Evolutionary conservation across 2,888 invertebrate species (phyloP).

Genomic region (Lasioglossum vierecki): DNA sequence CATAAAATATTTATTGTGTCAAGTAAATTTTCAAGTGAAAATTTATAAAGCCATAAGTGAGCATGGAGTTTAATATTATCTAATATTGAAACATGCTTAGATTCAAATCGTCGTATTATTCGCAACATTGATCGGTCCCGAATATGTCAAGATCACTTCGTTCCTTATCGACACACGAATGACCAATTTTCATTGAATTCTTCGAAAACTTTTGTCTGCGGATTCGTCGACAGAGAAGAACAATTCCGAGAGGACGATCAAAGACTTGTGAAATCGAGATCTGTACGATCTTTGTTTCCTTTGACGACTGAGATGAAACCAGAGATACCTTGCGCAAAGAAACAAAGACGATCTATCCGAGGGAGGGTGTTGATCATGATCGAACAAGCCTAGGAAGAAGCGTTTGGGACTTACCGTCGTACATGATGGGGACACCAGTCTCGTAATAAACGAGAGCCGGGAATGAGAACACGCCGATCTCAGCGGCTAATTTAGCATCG

Average conservation of each 20-base stretch:
- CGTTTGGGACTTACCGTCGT: slow-evolving; percentile 91
- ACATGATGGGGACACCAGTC: slow-evolving; percentile 97
- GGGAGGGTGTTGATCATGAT: slow-evolving; percentile 35
- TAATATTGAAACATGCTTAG: not conserved
- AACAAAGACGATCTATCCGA: slow-evolving; percentile 37
- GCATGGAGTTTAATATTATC: not conserved
- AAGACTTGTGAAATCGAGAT: slow-evolving; percentile 28
- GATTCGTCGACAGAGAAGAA: slow-evolving; percentile 36
- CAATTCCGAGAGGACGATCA: slow-evolving; percentile 21
- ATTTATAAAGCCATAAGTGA: too few species aligned
- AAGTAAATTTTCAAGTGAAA: too few species aligned
- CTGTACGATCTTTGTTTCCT: slow-evolving; percentile 38
- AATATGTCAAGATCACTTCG: not conserved
- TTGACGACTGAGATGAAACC: not conserved
- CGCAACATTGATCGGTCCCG: not conserved
- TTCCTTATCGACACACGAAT: not conserved
- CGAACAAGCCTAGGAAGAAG: slow-evolving; percentile 52
- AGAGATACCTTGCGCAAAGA: not conserved
- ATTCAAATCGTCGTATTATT: not conserved
- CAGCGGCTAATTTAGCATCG: slow-evolving; percentile 94
- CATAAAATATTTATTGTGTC: too few species aligned
- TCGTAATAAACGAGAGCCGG: slow-evolving; percentile 97
- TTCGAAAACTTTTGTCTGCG: not conserved
- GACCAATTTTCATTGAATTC: not conserved
- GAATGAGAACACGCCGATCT: slow-evolving; percentile 96